Percentiles rank a stretch among this genome's conserved stretches.
phyloP scores from a whole-genome alignment of 2,797 vertebrate genomes.

The Falco novaeseelandiae region DNA sequence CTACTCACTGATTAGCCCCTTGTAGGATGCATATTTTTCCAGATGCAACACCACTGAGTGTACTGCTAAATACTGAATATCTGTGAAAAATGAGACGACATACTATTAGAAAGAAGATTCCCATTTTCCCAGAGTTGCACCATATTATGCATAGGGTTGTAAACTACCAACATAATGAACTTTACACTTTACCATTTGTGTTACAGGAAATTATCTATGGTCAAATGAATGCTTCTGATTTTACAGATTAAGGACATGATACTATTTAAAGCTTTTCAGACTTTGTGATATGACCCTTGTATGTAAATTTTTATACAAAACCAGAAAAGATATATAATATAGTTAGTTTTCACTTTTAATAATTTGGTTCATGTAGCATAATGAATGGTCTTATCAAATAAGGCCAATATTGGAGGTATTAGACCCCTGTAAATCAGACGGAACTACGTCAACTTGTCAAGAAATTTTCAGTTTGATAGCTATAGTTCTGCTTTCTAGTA shows the following conservation, averaged over 20 bases:
- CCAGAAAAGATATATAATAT: neutral
- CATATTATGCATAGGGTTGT: neutral
- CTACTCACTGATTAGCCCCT: neutral
- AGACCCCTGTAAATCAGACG: neutral
- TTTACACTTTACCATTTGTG: neutral
- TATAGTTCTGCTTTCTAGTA: neutral
- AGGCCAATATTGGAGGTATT: neutral
- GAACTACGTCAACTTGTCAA: neutral
- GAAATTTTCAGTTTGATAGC: neutral
- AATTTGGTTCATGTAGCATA: neutral
- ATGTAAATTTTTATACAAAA: neutral
- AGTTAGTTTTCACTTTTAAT: neutral
- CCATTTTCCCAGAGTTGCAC: neutral
- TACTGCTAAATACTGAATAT: neutral
- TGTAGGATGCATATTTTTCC: neutral
- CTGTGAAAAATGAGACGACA: neutral
- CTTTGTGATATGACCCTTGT: neutral
- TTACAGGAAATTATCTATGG: neutral
- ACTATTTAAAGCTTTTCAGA: neutral
- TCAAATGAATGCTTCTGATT: neutral
- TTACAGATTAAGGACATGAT: neutral
- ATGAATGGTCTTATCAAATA: neutral
- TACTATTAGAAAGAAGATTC: neutral
- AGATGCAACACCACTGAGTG: neutral
- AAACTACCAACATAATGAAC: neutral